Evolutionary conservation across 92 coral and sea anemone genomes (phyloP), one percentile per base, ranked within the genome.

Genomic region (Plumapathes pennacea): DNA sequence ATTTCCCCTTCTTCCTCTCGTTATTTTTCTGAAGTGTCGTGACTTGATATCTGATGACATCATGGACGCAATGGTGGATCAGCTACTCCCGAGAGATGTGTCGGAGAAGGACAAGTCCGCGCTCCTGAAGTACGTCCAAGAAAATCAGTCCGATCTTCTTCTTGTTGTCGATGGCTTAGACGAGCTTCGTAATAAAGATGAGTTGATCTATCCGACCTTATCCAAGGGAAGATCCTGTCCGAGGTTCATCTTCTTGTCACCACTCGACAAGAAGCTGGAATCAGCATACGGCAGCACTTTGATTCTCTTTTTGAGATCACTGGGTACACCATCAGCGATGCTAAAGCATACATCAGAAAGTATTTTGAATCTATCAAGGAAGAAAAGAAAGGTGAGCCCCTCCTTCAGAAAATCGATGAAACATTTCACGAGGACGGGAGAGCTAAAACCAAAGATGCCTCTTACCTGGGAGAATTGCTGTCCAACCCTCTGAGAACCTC

Each of bases 121-220:
- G 6, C 62, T 72, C 38, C 13, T 45, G 5, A 24, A 60, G 8
- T 23, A 43, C 8, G 28, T 71, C 14, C 61, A 32, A 7, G 32
- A 37, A 25, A 48, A 59, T 34, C 77, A 70, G 51, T 46, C 52
- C 15, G 38, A 22, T 0, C 54, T 36, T 10, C 58, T 59, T 27
- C 27, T 71, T n/a, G 32, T 72, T 18, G 69, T 60, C 38, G 78
- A 60, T 49, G 78, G 71, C 9, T 61, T 71, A 15, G 71, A 71
- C 33, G 78, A 71, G 43, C 36, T 32, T 5, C 33, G 24, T 11
- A n/a, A n/a, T n/a, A n/a, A n/a, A n/a, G n/a, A n/a, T n/a, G n/a
- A n/a, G n/a, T n/a, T n/a, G n/a, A n/a, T n/a, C n/a, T n/a, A n/a
- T n/a, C n/a, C n/a, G 17, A 27, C 3, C 50, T 71, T 12, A 42